Conservation (phyloP, 2,888 invertebrate genomes). For the Galerucella calmariensis region DNA sequence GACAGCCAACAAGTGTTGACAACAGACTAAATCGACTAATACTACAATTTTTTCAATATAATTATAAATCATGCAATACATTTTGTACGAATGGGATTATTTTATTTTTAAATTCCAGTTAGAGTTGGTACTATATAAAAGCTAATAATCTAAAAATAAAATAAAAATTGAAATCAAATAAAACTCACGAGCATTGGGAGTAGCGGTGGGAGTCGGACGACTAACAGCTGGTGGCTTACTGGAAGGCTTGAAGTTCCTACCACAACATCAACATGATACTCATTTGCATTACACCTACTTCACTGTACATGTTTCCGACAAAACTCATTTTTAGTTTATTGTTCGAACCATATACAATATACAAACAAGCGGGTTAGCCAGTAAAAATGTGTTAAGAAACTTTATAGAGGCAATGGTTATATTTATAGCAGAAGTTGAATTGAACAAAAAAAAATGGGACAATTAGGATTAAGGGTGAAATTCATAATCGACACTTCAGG, state of each 20-base stretch:
- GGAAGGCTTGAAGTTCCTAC: slow-evolving; percentile 74
- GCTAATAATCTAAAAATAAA: slow-evolving; percentile 31
- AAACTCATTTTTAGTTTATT: slow-evolving; percentile 19
- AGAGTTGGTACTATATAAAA: slow-evolving; percentile 17
- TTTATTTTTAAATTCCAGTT: background rate
- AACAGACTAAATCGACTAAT: no score
- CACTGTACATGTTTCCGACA: slow-evolving; percentile 19
- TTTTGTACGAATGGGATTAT: background rate
- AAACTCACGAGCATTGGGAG: slow-evolving; percentile 65
- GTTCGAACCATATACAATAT: no score
- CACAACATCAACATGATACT: slow-evolving; percentile 54
- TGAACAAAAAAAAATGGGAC: no score
- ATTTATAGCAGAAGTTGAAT: no score
- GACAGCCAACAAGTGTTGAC: no score
- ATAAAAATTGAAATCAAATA: slow-evolving; percentile 55
- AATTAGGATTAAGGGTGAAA: no score
- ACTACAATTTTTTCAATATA: no score
- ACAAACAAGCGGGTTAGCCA: background rate
- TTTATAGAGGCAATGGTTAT: no score
- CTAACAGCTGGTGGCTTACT: slow-evolving; percentile 64
- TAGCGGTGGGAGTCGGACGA: slow-evolving; percentile 65
- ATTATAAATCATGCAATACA: background rate
- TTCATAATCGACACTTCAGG: no score
- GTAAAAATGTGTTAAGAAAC: background rate
- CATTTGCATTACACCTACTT: slow-evolving; percentile 42